These are phyloP conservation scores for Clepsis dumicolana DNA, from an alignment of 2,888 invertebrate species.

Conservation along the genomic window DNA sequence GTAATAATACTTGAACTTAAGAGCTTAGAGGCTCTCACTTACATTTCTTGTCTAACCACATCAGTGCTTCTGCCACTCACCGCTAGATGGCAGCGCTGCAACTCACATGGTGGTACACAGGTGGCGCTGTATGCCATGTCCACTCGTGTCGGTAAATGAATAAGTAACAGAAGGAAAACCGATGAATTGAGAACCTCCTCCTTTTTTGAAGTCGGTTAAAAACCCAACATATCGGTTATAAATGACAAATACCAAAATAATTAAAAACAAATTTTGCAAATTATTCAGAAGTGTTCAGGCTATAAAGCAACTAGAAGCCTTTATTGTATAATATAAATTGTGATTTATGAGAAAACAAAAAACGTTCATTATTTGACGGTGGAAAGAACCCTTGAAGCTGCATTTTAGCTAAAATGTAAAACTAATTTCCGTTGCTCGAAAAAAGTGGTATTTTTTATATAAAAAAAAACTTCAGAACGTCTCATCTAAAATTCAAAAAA, in stretches of 20 bases:
- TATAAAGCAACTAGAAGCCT: background rate
- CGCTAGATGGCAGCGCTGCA: background rate
- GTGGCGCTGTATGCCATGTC: background rate
- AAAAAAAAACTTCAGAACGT: no score
- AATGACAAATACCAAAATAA: background rate
- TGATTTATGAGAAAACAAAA: background rate
- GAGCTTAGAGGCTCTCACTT: background rate
- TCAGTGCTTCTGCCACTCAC: background rate
- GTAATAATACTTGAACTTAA: background rate
- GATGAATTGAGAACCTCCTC: no score
- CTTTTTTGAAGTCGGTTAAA: no score
- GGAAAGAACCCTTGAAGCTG: no score
- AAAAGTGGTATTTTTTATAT: no score
- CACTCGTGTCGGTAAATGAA: background rate
- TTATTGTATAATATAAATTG: background rate
- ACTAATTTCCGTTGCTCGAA: no score
- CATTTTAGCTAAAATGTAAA: no score
- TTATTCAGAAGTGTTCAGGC: background rate
- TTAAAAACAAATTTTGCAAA: background rate
- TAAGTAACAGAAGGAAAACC: no score
- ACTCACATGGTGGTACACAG: background rate
- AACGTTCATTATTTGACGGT: no score
- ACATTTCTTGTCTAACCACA: no score
- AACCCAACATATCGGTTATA: no score
- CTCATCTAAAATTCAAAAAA: no score